Evolutionary conservation across 2,113 vertebrate species (phyloP).

Genomic region (Myodes glareolus): DNA sequence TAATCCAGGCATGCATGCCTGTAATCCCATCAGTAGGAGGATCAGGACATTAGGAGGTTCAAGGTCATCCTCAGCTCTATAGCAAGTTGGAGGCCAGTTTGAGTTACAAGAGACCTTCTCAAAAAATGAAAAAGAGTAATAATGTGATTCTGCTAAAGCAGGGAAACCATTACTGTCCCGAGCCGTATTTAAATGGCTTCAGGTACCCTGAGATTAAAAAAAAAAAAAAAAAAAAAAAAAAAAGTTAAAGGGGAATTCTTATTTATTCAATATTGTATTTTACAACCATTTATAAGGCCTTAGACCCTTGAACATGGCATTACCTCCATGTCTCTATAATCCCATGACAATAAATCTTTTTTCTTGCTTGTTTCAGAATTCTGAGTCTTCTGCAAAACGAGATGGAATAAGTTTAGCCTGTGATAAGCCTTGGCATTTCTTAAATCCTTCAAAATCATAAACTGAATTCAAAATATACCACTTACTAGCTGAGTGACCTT

Average conservation of each 20-base stretch:
- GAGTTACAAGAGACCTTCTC: not conserved
- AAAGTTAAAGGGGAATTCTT: not conserved
- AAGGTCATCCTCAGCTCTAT: not conserved
- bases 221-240: not conserved
- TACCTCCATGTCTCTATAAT: not conserved
- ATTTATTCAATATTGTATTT: slow-evolving; percentile 11
- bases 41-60: not conserved
- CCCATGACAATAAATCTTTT: slow-evolving; percentile 34
- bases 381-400: slow-evolving; percentile 11
- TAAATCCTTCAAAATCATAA: slow-evolving; percentile 59
- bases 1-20: not conserved
- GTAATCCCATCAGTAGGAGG: not conserved
- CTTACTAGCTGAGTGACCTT: slow-evolving; percentile 18
- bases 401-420: not conserved
- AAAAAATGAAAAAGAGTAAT: not conserved
- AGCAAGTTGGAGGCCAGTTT: not conserved
- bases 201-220: not conserved
- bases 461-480: slow-evolving; percentile 41
- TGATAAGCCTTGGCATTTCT: not conserved
- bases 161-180: not conserved
- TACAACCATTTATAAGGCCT: not conserved
- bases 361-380: slow-evolving; percentile 54
- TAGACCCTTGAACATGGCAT: not conserved
- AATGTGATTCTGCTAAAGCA: not conserved
- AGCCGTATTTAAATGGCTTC: slow-evolving; percentile 9